Evolutionary conservation across 2,113 vertebrate genomes (phyloP).

Genomic region (Limanda limanda): DNA sequence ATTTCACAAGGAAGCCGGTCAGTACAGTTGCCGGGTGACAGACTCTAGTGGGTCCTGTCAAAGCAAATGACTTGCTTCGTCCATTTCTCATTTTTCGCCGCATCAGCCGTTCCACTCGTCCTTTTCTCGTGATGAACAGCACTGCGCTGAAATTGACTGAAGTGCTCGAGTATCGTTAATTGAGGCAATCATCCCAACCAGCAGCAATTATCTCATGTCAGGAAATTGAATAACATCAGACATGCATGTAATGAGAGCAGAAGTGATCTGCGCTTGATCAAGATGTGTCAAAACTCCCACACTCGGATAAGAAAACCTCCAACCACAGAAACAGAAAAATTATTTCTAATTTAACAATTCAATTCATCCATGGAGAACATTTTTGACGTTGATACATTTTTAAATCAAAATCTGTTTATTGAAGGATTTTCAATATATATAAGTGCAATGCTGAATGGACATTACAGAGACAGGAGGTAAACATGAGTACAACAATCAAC

Average conservation of each 20-base stretch:
- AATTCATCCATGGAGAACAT: slow-evolving; percentile 17
- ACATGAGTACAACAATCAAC: too few species aligned
- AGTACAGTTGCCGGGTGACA: slow-evolving; percentile 25
- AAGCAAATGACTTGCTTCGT: slow-evolving; percentile 56
- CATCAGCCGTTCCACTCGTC: background rate
- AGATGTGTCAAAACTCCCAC: slow-evolving; percentile 29
- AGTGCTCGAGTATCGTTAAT: slow-evolving; percentile 29
- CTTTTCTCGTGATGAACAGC: slow-evolving; percentile 35
- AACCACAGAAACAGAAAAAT: background rate
- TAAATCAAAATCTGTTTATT: too few species aligned
- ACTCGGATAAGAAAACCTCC: slow-evolving; percentile 9
- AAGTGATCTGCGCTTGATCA: background rate
- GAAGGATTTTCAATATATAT: too few species aligned
- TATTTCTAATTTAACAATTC: slow-evolving; percentile 20
- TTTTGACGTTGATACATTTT: too few species aligned
- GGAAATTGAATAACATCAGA: slow-evolving; percentile 42
- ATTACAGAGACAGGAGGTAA: too few species aligned
- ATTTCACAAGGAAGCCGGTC: slow-evolving; percentile 51
- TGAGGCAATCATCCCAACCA: slow-evolving; percentile 31
- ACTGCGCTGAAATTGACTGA: slow-evolving; percentile 14
- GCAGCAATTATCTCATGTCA: slow-evolving; percentile 26
- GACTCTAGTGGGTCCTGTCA: slow-evolving; percentile 46
- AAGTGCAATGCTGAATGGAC: too few species aligned
- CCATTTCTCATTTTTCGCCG: slow-evolving; percentile 39
- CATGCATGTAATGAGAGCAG: background rate